Base-by-base conservation (phyloP, 2,797 vertebrate species). In the Rachycentron canadum region DNA sequence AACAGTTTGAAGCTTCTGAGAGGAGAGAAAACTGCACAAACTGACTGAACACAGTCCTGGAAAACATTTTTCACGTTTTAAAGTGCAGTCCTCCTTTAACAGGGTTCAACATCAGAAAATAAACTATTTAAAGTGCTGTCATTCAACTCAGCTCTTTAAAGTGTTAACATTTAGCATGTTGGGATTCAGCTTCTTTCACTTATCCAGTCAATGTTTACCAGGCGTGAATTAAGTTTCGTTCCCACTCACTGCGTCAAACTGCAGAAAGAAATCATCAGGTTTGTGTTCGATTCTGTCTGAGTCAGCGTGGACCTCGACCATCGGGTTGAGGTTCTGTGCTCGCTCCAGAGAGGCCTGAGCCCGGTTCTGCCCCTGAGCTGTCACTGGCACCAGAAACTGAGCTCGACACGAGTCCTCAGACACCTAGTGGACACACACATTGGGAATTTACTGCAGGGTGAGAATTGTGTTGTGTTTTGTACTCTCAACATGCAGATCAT, bases 241-340 rank as follows among this genome's bases (percentile, higher is more conserved):
- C 34, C 4, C 34, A 95, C 96, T 94, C 82, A 99, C 98, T 0
- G 96, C 96, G 68, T 99, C 96, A n/a, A 98, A 99, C n/a, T 96
- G 93, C 11, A 96, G 92, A 77, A 99, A 98, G 91, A 98, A 99
- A 0, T 96, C 95, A 3, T 97, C 96, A 0, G 95, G 63, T 45
- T 99, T 99, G 86, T 92, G 92, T 8, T 97, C 96, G 0, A 96
- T 69, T 9, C 77, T 86, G 47, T 94, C 95, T 0, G 93, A 76
- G 81, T 98, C 96, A 0, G 95, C 97, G 7, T 95, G 96, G 41
- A 99, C 98, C 0, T 97, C 95, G 58, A 99, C 98, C 98, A 99
- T 99, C 0, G 98, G 98, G 79, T 99, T 99, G 62, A 99, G 97
- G 79, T 96, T 97, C 93, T 98, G 98, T 0, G 97, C 97, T 25